Conservation (phyloP, 2,113 vertebrate genomes). For the pig (Sus scrofa) region T2T-Sscrofa CM000827.6:37511001-37511500, state of each 20-base stretch:
- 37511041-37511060: neutral
- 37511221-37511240: neutral
- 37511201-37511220: neutral
- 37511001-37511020: neutral
- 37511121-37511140: neutral
- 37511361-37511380: slow-evolving; percentile 61
- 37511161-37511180: neutral
- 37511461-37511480: neutral
- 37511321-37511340: slow-evolving; percentile 42
- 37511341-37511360: slow-evolving; percentile 16
- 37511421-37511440: slow-evolving; percentile 1
- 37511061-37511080: neutral
- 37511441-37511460: neutral
- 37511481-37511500: neutral
- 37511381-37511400: neutral
- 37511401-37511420: neutral
- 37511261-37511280: neutral
- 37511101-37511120: neutral
- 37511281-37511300: neutral
- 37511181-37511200: neutral
- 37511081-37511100: neutral
- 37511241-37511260: neutral
- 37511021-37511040: neutral
- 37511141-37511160: neutral
- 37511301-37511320: neutral